A percentile compares a stretch with the other conserved stretches of the same genome.
These are phyloP conservation scores for Drosophila bifasciata DNA, from an alignment of 1,140 invertebrate genomes.

Conservation along the genomic window DNA sequence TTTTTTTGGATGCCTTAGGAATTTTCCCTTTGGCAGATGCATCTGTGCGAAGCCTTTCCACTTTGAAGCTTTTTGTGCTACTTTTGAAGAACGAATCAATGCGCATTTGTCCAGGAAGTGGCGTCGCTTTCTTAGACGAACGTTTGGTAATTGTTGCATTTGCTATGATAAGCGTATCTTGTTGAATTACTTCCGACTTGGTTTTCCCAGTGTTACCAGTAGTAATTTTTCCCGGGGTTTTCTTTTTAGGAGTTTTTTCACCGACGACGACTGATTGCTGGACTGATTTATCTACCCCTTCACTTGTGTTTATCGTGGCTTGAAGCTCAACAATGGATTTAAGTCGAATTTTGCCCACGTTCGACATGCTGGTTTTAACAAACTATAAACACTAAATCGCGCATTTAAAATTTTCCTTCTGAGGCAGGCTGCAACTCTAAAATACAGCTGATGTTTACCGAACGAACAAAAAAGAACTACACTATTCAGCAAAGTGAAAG, in stretches of 20 bases:
- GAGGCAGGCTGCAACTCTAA: neutral
- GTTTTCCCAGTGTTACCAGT: slow-evolving; percentile 38
- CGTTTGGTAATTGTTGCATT: slow-evolving; percentile 50
- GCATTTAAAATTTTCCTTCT: too few species aligned
- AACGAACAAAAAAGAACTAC: too few species aligned
- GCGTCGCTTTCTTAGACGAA: slow-evolving; percentile 55
- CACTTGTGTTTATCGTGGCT: neutral
- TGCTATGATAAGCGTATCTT: neutral
- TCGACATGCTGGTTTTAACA: slow-evolving; percentile 29
- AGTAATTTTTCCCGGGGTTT: slow-evolving; percentile 37
- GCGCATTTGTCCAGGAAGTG: slow-evolving; percentile 54
- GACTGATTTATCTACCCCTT: neutral
- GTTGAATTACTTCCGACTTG: neutral
- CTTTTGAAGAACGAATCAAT: slow-evolving; percentile 75
- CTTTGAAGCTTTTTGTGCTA: slow-evolving; percentile 57
- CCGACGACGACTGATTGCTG: neutral
- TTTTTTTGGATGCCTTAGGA: slow-evolving; percentile 9
- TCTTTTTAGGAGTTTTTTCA: slow-evolving; percentile 46
- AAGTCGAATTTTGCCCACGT: slow-evolving; percentile 56
- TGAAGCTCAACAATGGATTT: slow-evolving; percentile 45
- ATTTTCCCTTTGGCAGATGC: neutral
- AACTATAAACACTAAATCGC: neutral
- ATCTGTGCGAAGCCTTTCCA: slow-evolving; percentile 11
- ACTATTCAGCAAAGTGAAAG: too few species aligned
- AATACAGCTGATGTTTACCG: slow-evolving; percentile 6